Evolutionary conservation across 2,797 vertebrate species (phyloP).

Genomic region (Hemibagrus guttatus): DNA sequence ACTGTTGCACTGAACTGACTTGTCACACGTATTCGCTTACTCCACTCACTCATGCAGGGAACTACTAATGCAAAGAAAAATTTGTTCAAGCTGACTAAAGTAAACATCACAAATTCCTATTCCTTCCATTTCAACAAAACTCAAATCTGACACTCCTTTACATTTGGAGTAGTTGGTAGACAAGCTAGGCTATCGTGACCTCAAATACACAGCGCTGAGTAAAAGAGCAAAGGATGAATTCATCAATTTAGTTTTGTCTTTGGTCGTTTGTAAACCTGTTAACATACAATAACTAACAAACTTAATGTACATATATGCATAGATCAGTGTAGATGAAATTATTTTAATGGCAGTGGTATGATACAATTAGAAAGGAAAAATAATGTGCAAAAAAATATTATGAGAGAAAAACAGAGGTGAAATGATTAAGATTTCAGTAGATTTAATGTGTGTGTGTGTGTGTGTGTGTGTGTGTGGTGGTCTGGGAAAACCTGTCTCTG

Average conservation of each 20-base stretch:
- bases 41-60: neutral
- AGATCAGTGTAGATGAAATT: neutral
- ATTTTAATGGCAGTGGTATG: conserved; percentile 27
- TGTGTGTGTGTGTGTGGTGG: neutral
- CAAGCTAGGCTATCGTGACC: neutral
- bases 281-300: neutral
- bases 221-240: neutral
- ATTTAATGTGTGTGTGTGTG: neutral
- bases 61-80: neutral
- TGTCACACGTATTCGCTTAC: neutral
- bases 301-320: neutral
- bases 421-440: too few species aligned
- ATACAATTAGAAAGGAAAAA: neutral
- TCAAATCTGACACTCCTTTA: neutral
- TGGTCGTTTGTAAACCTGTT: conserved; percentile 27
- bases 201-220: neutral
- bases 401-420: neutral
- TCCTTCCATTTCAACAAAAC: neutral
- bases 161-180: neutral
- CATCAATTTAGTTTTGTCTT: conserved; percentile 15
- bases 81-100: neutral
- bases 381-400: neutral
- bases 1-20: conserved; percentile 12
- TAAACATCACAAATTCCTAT: neutral
- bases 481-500: neutral